phyloP scores from a whole-genome alignment of 2,888 invertebrate genomes.

The Prosopocoilus inquinatus region DNA sequence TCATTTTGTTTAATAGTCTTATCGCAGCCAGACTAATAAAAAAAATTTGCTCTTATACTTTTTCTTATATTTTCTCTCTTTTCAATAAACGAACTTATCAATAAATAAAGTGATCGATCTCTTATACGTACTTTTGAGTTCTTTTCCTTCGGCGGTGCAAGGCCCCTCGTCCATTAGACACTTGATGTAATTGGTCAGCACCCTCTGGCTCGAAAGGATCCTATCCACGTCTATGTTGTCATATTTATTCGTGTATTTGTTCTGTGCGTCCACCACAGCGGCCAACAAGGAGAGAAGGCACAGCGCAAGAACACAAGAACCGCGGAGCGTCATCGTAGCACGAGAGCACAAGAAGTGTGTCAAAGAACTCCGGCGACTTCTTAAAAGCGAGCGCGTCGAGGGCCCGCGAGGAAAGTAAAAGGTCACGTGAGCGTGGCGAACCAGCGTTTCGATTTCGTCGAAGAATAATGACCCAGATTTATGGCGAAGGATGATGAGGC shows the following conservation, averaged over 20 bases:
- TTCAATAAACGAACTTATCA: too few species aligned
- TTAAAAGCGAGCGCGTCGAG: conserved; percentile 23
- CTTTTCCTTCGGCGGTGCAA: conserved; percentile 60
- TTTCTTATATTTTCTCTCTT: too few species aligned
- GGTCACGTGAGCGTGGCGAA: conserved; percentile 32
- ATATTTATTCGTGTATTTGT: conserved; percentile 53
- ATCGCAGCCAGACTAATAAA: too few species aligned
- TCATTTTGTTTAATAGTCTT: too few species aligned
- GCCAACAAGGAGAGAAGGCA: conserved; percentile 18
- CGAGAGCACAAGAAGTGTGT: conserved; percentile 17
- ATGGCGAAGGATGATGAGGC: background rate
- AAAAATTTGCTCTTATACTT: too few species aligned
- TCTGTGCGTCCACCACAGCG: conserved; percentile 31
- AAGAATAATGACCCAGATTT: conserved; percentile 17
- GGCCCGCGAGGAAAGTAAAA: conserved; percentile 40
- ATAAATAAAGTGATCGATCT: background rate
- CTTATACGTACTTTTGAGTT: conserved; percentile 58
- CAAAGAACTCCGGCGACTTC: conserved; percentile 28
- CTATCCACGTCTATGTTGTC: conserved; percentile 59
- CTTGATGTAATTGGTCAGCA: conserved; percentile 61
- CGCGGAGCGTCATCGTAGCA: conserved; percentile 6
- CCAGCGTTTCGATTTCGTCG: conserved; percentile 17
- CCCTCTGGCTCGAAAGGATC: conserved; percentile 56
- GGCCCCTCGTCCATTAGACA: conserved; percentile 61
- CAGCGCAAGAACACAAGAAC: conserved; percentile 8